These are phyloP conservation scores for Polyommatus icarus DNA, from an alignment of 2,888 invertebrate species.

Conservation along the genomic window DNA sequence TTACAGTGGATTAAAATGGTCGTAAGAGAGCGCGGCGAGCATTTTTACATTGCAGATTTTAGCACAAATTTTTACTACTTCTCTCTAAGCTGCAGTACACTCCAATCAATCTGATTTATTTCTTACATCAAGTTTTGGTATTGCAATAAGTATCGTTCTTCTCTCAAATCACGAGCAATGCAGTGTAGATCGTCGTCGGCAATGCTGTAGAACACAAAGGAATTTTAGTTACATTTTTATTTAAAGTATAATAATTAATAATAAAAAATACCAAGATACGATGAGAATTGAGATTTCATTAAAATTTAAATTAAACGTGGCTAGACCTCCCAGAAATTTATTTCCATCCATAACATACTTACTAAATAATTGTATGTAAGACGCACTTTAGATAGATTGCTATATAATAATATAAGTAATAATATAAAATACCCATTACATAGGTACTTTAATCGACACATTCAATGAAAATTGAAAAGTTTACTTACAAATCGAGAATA, in stretches of 20 bases:
- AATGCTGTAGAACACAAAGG: not conserved
- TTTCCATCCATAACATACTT: too few relatives aligned
- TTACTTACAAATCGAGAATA: constrained; percentile 37
- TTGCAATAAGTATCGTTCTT: constrained; percentile 62
- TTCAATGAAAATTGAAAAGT: not conserved
- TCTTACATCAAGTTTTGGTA: constrained; percentile 73
- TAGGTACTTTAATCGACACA: not conserved
- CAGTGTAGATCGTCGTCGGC: constrained; percentile 53
- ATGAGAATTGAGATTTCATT: too few relatives aligned
- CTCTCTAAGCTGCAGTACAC: not conserved
- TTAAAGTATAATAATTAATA: too few relatives aligned
- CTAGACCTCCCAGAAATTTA: too few relatives aligned
- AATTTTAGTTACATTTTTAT: too few relatives aligned
- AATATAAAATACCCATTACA: not conserved
- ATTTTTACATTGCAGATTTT: not conserved
- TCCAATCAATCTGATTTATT: not conserved
- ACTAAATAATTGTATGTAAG: not conserved
- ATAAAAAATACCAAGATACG: too few relatives aligned
- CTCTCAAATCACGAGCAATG: constrained; percentile 66
- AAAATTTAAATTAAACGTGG: too few relatives aligned
- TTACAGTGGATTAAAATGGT: not conserved
- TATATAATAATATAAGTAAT: not conserved
- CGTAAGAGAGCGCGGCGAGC: not conserved
- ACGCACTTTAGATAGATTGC: not conserved
- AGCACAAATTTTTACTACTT: not conserved